phyloP scores from a whole-genome alignment of 2,888 invertebrate species.

The Cyaniris semiargus region DNA sequence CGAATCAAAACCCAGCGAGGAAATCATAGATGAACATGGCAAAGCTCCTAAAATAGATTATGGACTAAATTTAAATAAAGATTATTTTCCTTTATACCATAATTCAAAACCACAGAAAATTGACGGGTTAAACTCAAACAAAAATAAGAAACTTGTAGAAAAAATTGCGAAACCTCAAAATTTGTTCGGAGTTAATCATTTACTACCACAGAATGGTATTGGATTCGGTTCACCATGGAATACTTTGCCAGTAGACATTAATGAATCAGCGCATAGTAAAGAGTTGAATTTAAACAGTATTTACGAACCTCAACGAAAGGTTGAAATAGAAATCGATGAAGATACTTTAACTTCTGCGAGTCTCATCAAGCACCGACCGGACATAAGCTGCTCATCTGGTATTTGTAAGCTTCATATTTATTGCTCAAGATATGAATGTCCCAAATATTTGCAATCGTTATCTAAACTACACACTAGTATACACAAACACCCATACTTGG shows the following conservation, averaged over 20 bases:
- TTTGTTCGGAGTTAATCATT: not conserved
- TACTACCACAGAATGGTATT: not conserved
- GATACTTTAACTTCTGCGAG: not conserved
- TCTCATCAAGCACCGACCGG: not conserved
- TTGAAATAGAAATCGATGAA: not conserved
- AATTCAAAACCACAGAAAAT: not conserved
- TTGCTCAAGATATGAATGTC: not conserved
- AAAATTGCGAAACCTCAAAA: not conserved
- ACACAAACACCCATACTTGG: not conserved
- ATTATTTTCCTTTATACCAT: not conserved
- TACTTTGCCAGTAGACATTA: not conserved
- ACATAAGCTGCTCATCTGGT: not conserved
- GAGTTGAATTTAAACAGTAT: not conserved
- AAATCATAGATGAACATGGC: not conserved
- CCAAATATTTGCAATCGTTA: constrained; percentile 7
- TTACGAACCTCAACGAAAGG: not conserved
- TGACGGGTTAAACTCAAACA: not conserved
- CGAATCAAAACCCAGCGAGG: not conserved
- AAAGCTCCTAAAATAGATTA: not conserved
- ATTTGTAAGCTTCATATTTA: constrained; percentile 19
- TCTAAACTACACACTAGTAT: not conserved
- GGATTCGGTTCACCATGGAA: not conserved
- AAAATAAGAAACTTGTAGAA: not conserved
- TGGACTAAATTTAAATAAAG: not conserved
- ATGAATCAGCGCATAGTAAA: not conserved